Conservation (phyloP, 2,888 invertebrate species). For the Marronus borbonicus region DNA sequence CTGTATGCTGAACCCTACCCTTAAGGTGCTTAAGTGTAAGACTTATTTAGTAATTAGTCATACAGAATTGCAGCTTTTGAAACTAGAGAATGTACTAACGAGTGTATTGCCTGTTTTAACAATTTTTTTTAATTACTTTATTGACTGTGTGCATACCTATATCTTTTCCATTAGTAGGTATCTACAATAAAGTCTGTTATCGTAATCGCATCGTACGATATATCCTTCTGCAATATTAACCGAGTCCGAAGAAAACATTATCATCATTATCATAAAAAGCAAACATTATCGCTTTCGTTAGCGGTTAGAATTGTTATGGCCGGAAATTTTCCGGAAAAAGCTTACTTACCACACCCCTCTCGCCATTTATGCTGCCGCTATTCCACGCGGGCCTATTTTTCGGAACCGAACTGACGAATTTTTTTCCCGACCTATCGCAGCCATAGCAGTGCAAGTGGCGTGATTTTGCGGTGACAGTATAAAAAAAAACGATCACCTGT, state of each 20-base stretch:
- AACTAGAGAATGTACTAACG: too few species aligned
- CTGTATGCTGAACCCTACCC: too few species aligned
- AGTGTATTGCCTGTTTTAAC: too few species aligned
- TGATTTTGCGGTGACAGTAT: constrained; percentile 36
- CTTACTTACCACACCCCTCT: constrained; percentile 2
- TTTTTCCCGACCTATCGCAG: constrained; percentile 13
- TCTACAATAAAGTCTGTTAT: too few species aligned
- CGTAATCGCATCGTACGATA: background rate
- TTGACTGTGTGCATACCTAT: too few species aligned
- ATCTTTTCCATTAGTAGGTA: too few species aligned
- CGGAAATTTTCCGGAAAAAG: constrained; percentile 16
- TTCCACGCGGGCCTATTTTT: background rate
- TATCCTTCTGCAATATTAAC: background rate
- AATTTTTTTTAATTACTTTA: too few species aligned
- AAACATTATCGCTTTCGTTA: constrained; percentile 19
- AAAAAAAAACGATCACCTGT: constrained; percentile 40
- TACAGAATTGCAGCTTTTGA: too few species aligned
- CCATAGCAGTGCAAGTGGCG: constrained; percentile 22
- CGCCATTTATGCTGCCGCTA: background rate
- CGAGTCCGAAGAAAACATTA: background rate
- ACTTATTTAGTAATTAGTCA: too few species aligned
- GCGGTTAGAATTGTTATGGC: background rate
- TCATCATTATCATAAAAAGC: constrained; percentile 11
- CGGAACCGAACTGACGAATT: background rate
- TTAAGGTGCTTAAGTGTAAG: too few species aligned